A percentile compares a stretch with the other conserved stretches of the same genome.
Conservation (phyloP, 1,140 invertebrate genomes). For the Yoshiicerus persimilis region DNA sequence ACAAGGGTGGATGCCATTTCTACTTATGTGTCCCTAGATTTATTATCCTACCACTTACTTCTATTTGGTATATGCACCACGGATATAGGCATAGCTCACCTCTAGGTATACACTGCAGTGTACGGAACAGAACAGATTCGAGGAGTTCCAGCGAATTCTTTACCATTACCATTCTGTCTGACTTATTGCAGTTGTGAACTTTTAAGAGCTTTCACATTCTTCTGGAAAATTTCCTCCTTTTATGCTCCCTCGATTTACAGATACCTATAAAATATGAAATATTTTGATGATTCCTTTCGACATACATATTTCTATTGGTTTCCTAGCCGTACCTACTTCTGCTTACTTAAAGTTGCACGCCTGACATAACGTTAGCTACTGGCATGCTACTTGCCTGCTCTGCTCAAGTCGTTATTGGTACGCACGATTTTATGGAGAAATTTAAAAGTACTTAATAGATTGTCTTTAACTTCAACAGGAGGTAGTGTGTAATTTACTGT, state of each 20-base stretch:
- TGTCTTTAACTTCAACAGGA: background rate
- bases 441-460: background rate
- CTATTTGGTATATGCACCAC: background rate
- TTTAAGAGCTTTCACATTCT: background rate
- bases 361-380: background rate
- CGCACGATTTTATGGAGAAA: background rate
- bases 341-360: background rate
- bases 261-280: background rate
- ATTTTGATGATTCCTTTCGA: background rate
- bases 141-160: background rate
- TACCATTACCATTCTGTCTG: background rate
- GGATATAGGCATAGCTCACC: too few relatives aligned
- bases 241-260: background rate
- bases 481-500: background rate
- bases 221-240: background rate
- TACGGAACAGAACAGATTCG: background rate
- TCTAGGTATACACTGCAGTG: too few relatives aligned
- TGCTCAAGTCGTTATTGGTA: background rate
- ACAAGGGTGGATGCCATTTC: conserved; percentile 11
- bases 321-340: too few relatives aligned
- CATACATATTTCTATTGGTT: background rate
- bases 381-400: too few relatives aligned
- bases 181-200: conserved; percentile 2
- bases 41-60: conserved; percentile 10
- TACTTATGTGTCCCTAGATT: conserved; percentile 12